Evolutionary conservation across 30 jellyfish, hydroid and myxozoan genomes (phyloP), one percentile per base, ranked within the genome.

Genomic region (Aurelia coerulea): DNA sequence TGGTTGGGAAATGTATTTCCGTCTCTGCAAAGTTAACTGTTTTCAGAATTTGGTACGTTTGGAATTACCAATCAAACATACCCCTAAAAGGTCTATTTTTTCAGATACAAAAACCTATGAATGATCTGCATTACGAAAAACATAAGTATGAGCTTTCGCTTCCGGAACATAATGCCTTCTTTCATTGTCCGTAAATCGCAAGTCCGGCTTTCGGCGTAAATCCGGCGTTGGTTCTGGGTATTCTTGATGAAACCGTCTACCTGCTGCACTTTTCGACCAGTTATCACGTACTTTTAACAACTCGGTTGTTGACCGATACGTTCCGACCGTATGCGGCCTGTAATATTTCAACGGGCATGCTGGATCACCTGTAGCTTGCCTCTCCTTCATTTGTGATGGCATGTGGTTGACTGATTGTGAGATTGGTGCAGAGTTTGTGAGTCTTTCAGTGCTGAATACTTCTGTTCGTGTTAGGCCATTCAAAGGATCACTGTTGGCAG

Each of bases 211-310:
- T 10, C 96, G 87, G 10, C 96, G 85, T 49, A 88, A 54, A 50
- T 88, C 96, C 2, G 91, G 91, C n/a, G 96, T 79, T n/a, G 81
- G 81, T 53, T 88, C 96, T 14, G 96, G 96, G 63, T 88, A 79
- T 65, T 52, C 77, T 31, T 62, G 82, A 56, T 79, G 89, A 50
- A 88, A 88, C 58, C 84, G 62, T 62, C 83, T 77, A 67, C 90
- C 69, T 9, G 96, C 96, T 2, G 87, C 88, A 58, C 91, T 88
- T 72, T 62, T 88, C 17, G 96, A 78, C 96, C 96, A 88, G 14
- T 41, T 59, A 42, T 79, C 88, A 39, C 84, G 85, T 18, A 79
- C 84, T 2, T 71, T 62, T 4, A 88, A 84, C 76, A 88, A 54
- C n/a, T 84, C 93, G 0, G 93, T 84, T 14, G 87, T 53, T 35